Percentiles rank a stretch among this genome's conserved stretches.
Conservation (phyloP, 2,888 invertebrate species). For the Torymus aiolomorphi region DNA sequence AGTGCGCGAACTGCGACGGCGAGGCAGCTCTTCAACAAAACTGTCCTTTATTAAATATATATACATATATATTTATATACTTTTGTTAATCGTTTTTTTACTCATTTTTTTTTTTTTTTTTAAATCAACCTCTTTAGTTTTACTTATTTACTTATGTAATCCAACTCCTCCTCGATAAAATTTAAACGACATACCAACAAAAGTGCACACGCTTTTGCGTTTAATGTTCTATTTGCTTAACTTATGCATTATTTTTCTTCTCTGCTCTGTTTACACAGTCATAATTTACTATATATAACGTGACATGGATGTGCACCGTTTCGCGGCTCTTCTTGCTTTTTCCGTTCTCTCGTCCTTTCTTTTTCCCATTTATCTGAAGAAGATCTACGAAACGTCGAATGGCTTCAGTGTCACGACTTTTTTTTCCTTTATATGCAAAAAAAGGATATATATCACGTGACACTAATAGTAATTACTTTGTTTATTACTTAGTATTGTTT, state of each 20-base stretch:
- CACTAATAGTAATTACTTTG: conserved; percentile 37
- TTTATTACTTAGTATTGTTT: conserved; percentile 28
- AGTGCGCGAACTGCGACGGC: conserved; percentile 56
- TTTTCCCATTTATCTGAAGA: not conserved
- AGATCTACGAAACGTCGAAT: conserved; percentile 30
- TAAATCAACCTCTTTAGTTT: conserved; percentile 10
- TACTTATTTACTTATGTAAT: conserved; percentile 19
- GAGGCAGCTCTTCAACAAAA: conserved; percentile 48
- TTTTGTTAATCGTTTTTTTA: conserved; percentile 18
- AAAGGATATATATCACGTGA: conserved; percentile 16
- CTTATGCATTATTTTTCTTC: conserved; percentile 7
- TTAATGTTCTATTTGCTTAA: conserved; percentile 38
- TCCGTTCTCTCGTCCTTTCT: not conserved
- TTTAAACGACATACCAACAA: conserved; percentile 51
- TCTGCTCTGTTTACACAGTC: conserved; percentile 28
- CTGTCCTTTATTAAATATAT: conserved; percentile 20
- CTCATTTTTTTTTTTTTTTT: conserved; percentile 25
- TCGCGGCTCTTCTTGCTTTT: not conserved
- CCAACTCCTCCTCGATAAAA: conserved; percentile 42
- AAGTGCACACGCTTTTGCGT: conserved; percentile 40
- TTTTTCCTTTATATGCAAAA: conserved; percentile 35
- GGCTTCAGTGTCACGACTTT: conserved; percentile 28
- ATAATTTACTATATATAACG: conserved; percentile 27
- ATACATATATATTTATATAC: conserved; percentile 44
- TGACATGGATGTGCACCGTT: conserved; percentile 15